Conservation (phyloP, 2,888 invertebrate species). For the Argyresthia goedartella region DNA sequence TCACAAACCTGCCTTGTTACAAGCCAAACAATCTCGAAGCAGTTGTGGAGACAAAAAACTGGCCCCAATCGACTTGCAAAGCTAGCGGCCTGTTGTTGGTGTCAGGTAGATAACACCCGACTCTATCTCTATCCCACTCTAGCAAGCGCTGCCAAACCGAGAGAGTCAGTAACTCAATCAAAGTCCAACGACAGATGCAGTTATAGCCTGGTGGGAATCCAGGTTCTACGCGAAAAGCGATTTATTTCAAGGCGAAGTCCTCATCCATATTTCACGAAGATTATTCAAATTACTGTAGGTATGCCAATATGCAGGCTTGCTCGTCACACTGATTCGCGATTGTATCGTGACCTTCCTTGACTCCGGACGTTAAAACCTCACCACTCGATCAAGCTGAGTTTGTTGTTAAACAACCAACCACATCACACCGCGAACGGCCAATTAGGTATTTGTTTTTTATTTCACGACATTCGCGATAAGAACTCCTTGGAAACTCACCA, state of each 20-base stretch:
- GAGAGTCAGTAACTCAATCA: neutral
- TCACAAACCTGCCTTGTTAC: slow-evolving; percentile 32
- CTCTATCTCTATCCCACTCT: neutral
- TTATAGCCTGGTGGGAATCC: neutral
- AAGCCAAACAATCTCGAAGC: slow-evolving; percentile 30
- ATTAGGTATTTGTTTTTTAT: too few relatives aligned
- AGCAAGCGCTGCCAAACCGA: neutral
- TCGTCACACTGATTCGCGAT: slow-evolving; percentile 36
- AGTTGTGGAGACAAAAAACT: slow-evolving; percentile 22
- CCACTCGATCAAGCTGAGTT: slow-evolving; percentile 16
- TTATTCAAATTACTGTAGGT: too few relatives aligned
- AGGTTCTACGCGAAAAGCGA: neutral
- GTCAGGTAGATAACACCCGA: slow-evolving; percentile 25
- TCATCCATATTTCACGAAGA: neutral
- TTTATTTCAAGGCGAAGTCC: neutral
- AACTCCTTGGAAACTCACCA: too few relatives aligned
- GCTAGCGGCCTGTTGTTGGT: slow-evolving; percentile 27
- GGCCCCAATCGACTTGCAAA: slow-evolving; percentile 18
- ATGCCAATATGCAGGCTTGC: slow-evolving; percentile 8
- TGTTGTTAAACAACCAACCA: neutral
- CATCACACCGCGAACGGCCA: too few relatives aligned
- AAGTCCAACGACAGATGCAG: neutral
- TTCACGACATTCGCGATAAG: too few relatives aligned
- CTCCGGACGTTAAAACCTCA: slow-evolving; percentile 33
- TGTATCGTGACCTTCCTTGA: slow-evolving; percentile 47